A percentile compares a stretch with the other conserved stretches of the same genome.
These are phyloP conservation scores for Cyprinodon variegatus DNA, from an alignment of 2,113 vertebrate species.

Conservation along the genomic window DNA sequence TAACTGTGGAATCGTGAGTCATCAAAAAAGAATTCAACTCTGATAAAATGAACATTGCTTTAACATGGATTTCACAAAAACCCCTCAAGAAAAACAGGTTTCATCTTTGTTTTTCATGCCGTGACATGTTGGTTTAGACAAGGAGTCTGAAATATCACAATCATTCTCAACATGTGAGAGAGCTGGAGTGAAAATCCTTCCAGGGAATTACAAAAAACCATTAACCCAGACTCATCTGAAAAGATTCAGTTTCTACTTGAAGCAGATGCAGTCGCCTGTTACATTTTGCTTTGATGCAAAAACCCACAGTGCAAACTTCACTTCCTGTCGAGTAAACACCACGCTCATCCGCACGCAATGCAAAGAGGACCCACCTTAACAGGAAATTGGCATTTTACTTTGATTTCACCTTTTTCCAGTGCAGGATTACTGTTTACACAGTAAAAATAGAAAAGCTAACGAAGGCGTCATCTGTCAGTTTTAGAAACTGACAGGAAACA, in stretches of 20 bases:
- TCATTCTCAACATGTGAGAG: background rate
- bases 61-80: background rate
- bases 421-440: background rate
- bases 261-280: background rate
- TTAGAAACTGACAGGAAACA: constrained; percentile 11
- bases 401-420: background rate
- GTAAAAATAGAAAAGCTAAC: background rate
- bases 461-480: background rate
- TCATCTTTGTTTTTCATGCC: background rate
- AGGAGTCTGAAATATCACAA: background rate
- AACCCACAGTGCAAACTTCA: background rate
- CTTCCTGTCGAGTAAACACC: constrained; percentile 44
- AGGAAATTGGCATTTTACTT: background rate
- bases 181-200: background rate
- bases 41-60: background rate
- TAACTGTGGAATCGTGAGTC: background rate
- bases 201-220: background rate
- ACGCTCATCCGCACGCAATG: background rate
- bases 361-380: background rate
- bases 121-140: background rate
- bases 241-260: background rate
- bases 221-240: background rate
- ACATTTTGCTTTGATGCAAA: background rate
- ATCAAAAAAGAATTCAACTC: background rate
- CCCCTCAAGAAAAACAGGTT: background rate